Base-by-base conservation (phyloP, 2,888 invertebrate genomes). In the Eupithecia abbreviata region DNA sequence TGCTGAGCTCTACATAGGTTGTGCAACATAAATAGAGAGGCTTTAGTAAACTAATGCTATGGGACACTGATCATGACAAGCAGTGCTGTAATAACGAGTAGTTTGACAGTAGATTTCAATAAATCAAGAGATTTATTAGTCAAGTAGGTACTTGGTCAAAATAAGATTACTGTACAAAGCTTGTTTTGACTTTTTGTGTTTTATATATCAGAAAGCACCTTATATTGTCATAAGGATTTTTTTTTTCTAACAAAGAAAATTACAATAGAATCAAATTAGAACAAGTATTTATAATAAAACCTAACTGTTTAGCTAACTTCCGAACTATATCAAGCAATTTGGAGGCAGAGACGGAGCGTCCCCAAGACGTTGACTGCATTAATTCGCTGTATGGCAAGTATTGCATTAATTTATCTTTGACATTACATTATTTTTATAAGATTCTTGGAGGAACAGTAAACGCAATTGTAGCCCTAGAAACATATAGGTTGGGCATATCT, bases 11-110 rank as follows among this genome's bases (percentile, higher is more conserved):
- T 72, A 72, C 58, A 51, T 67, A 68, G 68, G 47, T 69, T 47
- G 15, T 69, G 69, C 69, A 69, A 69, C 69, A 30, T 47, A 69
- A 69, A 69, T 69, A 69, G 47, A 47, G 69, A 42, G 68, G 68
- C 47, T 69, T 69, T 69, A 30, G 45, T 47, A 45, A 12, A 18
- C 69, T 69, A 69, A 69, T 69, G 30, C 69, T 12, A 49, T 12
- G 69, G 47, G 69, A 69, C 69, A 69, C 47, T 69, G 30, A 69
- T 69, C 69, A 69, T 69, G 69, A 69, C 69, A 47, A 69, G 47
- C 69, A 18, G 47, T 45, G 47, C 68, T 69, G 47, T 69, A 47
- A 47, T 69, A 49, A 10, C 47, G 69, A 69, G 47, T 30, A 69
- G 69, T 47, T 47, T 69, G 69, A 49, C 69, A 69, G n/a, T 69